These are phyloP conservation scores for Tortricodes alternella DNA, from an alignment of 2,888 invertebrate species.

Conservation along the genomic window DNA sequence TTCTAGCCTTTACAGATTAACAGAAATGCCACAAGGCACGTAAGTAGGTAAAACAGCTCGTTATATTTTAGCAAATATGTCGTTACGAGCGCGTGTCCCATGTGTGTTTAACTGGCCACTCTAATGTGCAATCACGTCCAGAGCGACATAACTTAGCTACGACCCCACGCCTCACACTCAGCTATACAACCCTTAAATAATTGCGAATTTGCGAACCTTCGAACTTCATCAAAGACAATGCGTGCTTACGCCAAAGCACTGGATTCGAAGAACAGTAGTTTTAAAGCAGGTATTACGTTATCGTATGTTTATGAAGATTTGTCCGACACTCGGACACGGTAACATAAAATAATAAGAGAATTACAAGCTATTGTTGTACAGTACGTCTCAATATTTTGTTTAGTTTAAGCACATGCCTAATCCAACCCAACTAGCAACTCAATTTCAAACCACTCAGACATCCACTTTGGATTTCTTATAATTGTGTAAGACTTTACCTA, in stretches of 20 bases:
- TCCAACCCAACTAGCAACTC: not conserved
- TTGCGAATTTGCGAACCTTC: not conserved
- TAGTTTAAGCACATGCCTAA: not conserved
- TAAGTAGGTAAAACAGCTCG: slow-evolving; percentile 5
- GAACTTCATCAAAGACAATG: slow-evolving; percentile 12
- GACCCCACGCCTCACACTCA: not conserved
- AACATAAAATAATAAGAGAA: not conserved
- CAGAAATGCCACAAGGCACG: not conserved
- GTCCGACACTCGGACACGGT: not conserved
- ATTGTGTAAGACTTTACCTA: too few species aligned
- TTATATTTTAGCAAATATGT: slow-evolving; percentile 19
- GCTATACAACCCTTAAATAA: slow-evolving; percentile 4
- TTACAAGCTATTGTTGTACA: not conserved
- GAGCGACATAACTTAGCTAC: not conserved
- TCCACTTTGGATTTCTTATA: too few species aligned
- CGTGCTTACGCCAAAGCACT: slow-evolving; percentile 8
- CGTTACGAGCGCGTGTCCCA: slow-evolving; percentile 39
- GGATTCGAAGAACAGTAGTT: not conserved
- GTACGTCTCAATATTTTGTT: not conserved
- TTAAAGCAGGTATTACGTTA: not conserved
- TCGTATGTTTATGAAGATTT: not conserved
- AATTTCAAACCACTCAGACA: not conserved
- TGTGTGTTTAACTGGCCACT: slow-evolving; percentile 62
- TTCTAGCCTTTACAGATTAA: too few species aligned
- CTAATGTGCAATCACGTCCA: slow-evolving; percentile 66